phyloP scores from a whole-genome alignment of 2,888 invertebrate genomes.

The Neria commutata region DNA sequence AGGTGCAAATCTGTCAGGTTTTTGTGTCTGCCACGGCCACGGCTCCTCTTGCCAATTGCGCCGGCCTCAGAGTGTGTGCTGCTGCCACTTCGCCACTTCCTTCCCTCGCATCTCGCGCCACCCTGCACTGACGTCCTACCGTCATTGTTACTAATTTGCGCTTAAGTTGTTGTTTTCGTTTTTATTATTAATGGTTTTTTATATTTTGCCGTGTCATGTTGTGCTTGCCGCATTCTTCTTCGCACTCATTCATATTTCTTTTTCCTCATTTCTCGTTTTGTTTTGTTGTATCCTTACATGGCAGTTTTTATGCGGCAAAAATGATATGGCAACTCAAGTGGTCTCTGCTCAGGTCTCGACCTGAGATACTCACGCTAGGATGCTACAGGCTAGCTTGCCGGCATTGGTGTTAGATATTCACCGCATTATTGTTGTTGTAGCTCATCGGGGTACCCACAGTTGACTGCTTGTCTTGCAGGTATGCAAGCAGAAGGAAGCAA shows the following conservation, averaged over 20 bases:
- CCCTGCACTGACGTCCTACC: constrained; percentile 14
- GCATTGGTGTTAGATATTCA: too few species aligned
- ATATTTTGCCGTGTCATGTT: constrained; percentile 1
- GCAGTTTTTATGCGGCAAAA: background rate
- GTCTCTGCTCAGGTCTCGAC: background rate
- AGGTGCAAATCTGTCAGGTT: constrained; percentile 39
- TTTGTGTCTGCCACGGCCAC: background rate
- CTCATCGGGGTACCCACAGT: too few species aligned
- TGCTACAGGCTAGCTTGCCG: too few species aligned
- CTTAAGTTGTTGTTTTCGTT: constrained; percentile 16
- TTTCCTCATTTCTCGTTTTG: background rate
- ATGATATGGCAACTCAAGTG: constrained; percentile 1
- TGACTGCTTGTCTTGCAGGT: too few species aligned
- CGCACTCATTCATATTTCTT: background rate
- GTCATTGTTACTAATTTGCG: constrained; percentile 34
- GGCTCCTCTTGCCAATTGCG: background rate
- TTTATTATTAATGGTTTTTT: constrained; percentile 5
- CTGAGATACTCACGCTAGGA: too few species aligned
- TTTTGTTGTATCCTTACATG: background rate
- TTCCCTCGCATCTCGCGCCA: background rate
- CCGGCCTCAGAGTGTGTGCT: background rate
- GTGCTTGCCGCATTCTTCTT: background rate
- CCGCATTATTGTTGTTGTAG: too few species aligned
- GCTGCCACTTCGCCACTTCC: background rate
- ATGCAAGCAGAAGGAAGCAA: too few species aligned